Conservation (phyloP, 2,113 vertebrate genomes). For the Ageneiosus marmoratus region DNA sequence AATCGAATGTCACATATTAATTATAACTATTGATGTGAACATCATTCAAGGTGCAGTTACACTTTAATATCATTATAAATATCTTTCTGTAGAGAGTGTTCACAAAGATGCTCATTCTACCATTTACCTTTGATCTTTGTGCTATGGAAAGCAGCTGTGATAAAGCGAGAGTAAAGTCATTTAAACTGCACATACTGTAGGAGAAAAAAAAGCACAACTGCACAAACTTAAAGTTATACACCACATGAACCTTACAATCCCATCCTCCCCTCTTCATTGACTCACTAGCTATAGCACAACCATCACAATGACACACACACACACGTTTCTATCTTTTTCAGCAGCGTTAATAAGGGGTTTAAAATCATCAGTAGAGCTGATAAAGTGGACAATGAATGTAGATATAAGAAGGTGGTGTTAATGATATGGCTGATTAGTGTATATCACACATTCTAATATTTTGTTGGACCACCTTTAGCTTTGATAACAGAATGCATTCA, state of each 20-base stretch:
- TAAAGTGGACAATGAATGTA: too few relatives aligned
- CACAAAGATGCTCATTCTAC: neutral
- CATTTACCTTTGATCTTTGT: neutral
- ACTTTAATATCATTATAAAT: neutral
- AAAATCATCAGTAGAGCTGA: too few relatives aligned
- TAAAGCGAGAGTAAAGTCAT: neutral
- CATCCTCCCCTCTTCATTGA: neutral
- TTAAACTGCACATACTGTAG: neutral
- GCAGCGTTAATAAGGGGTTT: too few relatives aligned
- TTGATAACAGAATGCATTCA: too few relatives aligned
- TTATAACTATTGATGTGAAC: neutral
- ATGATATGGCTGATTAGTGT: too few relatives aligned
- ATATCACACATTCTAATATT: too few relatives aligned
- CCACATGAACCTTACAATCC: neutral
- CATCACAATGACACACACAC: neutral
- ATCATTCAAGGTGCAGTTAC: neutral
- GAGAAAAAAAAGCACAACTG: neutral
- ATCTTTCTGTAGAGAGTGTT: neutral
- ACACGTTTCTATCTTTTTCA: too few relatives aligned
- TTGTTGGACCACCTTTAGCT: too few relatives aligned
- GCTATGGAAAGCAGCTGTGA: neutral
- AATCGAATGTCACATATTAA: neutral
- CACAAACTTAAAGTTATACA: neutral
- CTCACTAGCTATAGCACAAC: slow-evolving; percentile 13
- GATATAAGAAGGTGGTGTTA: too few relatives aligned